Evolutionary conservation across 2,888 invertebrate genomes (phyloP).

Genomic region (Cloeon dipterum): DNA sequence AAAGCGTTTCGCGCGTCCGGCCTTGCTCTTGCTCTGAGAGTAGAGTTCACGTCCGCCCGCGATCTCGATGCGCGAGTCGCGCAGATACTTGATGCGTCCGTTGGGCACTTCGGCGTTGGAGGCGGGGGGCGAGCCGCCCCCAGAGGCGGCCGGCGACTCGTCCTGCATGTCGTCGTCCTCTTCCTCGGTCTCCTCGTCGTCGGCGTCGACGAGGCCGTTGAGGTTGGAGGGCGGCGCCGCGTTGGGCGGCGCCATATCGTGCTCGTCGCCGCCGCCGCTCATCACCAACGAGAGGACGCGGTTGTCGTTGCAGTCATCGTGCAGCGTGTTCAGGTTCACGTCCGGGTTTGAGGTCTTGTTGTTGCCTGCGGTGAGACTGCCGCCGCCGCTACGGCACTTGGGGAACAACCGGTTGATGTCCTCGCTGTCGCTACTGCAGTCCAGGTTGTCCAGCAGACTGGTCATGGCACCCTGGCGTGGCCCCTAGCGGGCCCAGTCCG

Average conservation of each 20-base stretch:
- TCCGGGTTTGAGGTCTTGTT: constrained; percentile 12
- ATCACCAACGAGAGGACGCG: constrained; percentile 1
- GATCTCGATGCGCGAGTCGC: constrained; percentile 50
- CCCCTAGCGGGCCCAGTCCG: not conserved
- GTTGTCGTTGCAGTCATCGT: constrained; percentile 2
- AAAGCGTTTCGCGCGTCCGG: constrained; percentile 43
- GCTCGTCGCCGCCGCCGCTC: constrained; percentile 2
- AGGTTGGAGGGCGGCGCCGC: not conserved
- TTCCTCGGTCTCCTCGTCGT: constrained; percentile 10
- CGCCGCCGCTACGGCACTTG: constrained; percentile 51
- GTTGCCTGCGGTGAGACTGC: not conserved
- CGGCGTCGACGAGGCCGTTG: constrained; percentile 8
- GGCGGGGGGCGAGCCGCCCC: not conserved
- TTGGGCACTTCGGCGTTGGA: constrained; percentile 3
- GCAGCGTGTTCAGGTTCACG: constrained; percentile 28
- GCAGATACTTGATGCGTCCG: constrained; percentile 34
- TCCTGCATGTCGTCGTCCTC: constrained; percentile 10
- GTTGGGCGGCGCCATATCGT: not conserved
- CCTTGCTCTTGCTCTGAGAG: constrained; percentile 60
- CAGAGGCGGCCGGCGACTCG: not conserved
- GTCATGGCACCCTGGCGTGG: constrained; percentile 12
- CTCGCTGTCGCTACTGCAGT: constrained; percentile 23
- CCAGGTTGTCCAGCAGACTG: constrained; percentile 17
- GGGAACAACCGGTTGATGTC: constrained; percentile 68
- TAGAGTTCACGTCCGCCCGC: constrained; percentile 68